Percentiles rank a stretch among this genome's conserved stretches.
Conservation (phyloP, 2,888 invertebrate genomes). For the Ditula angustiorana region DNA sequence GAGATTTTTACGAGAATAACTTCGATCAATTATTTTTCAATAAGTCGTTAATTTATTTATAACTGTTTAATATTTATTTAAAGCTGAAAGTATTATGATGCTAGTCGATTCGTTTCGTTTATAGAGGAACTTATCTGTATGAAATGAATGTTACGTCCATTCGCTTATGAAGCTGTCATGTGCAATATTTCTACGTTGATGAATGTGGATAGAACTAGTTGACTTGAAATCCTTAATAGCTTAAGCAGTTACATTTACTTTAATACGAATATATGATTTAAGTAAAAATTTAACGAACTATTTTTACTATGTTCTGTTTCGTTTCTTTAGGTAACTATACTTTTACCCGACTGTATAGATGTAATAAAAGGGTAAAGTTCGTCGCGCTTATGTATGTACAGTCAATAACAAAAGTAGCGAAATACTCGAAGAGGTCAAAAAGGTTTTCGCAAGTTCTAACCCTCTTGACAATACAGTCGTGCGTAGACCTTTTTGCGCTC, state of each 20-base stretch:
- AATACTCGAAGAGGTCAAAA: too few species aligned
- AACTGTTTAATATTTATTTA: constrained; percentile 41
- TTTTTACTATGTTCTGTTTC: background rate
- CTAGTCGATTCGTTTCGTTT: constrained; percentile 72
- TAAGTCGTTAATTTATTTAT: constrained; percentile 32
- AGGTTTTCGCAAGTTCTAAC: too few species aligned
- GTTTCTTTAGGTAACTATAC: too few species aligned
- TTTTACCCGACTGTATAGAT: too few species aligned
- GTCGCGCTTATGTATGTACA: too few species aligned
- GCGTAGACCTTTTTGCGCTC: too few species aligned
- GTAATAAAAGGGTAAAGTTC: too few species aligned
- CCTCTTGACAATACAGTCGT: too few species aligned
- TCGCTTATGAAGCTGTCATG: constrained; percentile 69
- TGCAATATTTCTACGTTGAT: constrained; percentile 58
- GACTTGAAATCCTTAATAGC: constrained; percentile 10
- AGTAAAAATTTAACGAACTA: background rate
- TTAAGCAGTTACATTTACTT: constrained; percentile 8
- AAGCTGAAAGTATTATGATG: constrained; percentile 78
- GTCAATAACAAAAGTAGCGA: too few species aligned
- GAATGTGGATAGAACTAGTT: constrained; percentile 8
- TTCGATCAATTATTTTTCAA: constrained; percentile 40
- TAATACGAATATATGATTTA: background rate
- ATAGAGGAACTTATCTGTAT: constrained; percentile 39
- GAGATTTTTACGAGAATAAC: constrained; percentile 36
- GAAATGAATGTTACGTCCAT: constrained; percentile 65